Percentiles rank a stretch among this genome's conserved stretches.
phyloP scores from a whole-genome alignment of 2,113 vertebrate genomes.

The Nasalis larvatus region DNA sequence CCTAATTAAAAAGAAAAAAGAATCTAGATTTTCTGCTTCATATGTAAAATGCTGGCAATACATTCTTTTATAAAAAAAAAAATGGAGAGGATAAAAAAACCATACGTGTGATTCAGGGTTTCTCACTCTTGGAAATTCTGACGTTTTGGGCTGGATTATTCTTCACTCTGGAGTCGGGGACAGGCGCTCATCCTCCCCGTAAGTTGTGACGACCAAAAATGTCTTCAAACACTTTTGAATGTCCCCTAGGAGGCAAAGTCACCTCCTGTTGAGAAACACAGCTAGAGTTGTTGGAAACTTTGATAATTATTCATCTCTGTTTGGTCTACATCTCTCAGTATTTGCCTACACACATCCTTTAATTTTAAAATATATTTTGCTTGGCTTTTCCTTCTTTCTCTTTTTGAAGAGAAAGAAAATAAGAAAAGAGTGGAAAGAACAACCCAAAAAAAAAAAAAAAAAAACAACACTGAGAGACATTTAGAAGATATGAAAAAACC shows the following conservation, averaged over 20 bases:
- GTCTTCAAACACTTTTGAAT: not conserved
- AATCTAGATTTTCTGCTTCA: not conserved
- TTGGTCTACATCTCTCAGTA: not conserved
- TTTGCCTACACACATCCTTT: not conserved
- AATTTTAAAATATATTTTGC: not conserved
- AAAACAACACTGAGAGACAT: not conserved
- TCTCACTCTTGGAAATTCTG: not conserved
- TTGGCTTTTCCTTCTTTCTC: not conserved
- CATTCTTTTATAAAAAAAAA: not conserved
- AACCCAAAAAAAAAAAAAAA: too few species aligned
- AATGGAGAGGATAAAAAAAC: not conserved
- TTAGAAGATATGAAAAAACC: not conserved
- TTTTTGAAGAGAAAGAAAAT: not conserved
- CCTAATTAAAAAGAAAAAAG: not conserved
- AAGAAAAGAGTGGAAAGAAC: not conserved
- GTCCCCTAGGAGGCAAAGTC: not conserved
- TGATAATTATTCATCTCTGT: not conserved
- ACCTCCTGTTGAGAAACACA: not conserved
- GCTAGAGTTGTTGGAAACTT: not conserved
- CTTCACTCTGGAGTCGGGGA: too few species aligned
- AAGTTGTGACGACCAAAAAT: not conserved
- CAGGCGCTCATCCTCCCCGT: not conserved
- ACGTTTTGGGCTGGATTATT: not conserved
- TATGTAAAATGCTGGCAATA: not conserved
- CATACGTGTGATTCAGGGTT: not conserved